Base-by-base conservation (phyloP, 2,113 vertebrate species). In the Terrapene triunguis region DNA sequence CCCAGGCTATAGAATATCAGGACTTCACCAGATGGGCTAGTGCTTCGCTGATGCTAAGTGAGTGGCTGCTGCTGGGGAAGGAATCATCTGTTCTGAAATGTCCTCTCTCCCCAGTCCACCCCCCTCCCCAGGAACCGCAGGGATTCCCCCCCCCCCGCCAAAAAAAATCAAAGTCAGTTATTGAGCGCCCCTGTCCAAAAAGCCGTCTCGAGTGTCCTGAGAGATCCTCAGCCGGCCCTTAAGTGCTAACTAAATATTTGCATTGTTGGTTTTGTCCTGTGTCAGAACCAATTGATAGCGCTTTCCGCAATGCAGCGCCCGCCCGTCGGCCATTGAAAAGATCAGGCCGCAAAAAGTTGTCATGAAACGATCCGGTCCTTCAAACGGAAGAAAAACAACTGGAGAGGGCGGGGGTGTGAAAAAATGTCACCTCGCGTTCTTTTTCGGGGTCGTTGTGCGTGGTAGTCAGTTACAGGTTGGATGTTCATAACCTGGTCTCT, bases 91-190 rank as follows among this genome's bases (percentile, higher is more conserved):
- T 83, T 93, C 78, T 69, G 74, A 85, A 83, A 87, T 48, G 29
- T 78, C 42, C 27, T 82, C 55, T 62, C 62, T 44, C 84, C 79
- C 25, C 38, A 4, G 9, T 50, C 7, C 86, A 50, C 29, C 44
- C 83, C 55, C 74, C 51, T 25, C 79, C 55, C 74, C 21, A 51
- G 62, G 57, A 54, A n/a, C 72, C 35, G 57, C 51, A 59, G 93
- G 78, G 86, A 74, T 29, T 10, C 84, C 35, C 54, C 57, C 22
- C 29, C 24, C 48, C 1, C 27, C 21, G 10, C n/a, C 1, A 0
- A 8, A 82, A 94, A 54, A 32, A 54, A 94, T 97, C 94, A 89
- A 93, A 95, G 87, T 94, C 50, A 48, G 50, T 96, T 92, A 97
- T 95, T 19, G 44, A 96, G 59, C 19, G 13, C 25, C 47, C 5